A percentile compares a stretch with the other conserved stretches of the same genome.
Evolutionary conservation across 2,888 invertebrate genomes (phyloP).

Genomic region (Allygus modestus): DNA sequence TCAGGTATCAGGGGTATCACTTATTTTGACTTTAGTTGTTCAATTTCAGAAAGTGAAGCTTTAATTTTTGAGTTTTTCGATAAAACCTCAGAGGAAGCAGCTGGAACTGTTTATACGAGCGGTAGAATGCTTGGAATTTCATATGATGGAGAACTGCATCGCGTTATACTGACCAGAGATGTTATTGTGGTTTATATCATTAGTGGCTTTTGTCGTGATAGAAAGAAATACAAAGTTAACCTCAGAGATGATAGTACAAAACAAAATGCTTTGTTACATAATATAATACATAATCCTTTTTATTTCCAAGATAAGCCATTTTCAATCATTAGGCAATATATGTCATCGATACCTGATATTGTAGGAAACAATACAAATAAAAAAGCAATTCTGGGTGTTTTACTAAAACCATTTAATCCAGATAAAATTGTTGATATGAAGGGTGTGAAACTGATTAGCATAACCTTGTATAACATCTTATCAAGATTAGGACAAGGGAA

Average conservation of each 20-base stretch:
- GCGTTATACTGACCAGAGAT: not conserved
- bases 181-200: not conserved
- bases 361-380: not conserved
- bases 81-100: not conserved
- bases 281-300: not conserved
- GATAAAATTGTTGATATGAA: not conserved
- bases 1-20: constrained; percentile 12
- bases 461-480: not conserved
- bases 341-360: constrained; percentile 7
- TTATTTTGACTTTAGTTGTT: not conserved
- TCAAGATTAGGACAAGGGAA: not conserved
- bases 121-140: constrained; percentile 27
- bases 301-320: not conserved
- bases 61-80: constrained; percentile 14
- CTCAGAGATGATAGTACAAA: not conserved
- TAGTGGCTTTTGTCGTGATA: not conserved
- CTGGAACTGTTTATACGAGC: not conserved
- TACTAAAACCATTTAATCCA: not conserved
- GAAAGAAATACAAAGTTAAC: not conserved
- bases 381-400: not conserved
- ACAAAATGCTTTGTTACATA: not conserved
- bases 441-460: not conserved
- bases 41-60: not conserved
- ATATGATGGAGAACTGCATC: not conserved
- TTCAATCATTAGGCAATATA: not conserved